phyloP scores from a whole-genome alignment of 1,140 invertebrate genomes.

The Dendroctonus ponderosae region DNA sequence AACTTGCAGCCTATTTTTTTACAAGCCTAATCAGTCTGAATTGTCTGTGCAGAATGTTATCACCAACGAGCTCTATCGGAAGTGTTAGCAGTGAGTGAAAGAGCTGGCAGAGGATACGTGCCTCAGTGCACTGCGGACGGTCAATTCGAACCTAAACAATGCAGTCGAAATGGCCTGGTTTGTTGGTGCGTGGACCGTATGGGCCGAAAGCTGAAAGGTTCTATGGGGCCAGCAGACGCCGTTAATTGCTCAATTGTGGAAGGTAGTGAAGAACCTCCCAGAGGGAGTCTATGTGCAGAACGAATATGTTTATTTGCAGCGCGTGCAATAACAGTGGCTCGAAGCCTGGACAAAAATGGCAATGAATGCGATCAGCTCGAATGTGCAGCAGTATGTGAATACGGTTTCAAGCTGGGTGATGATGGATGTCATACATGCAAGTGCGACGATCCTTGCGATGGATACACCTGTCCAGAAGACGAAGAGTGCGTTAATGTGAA shows the following conservation, averaged over 20 bases:
- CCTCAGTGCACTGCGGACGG: slow-evolving; percentile 75
- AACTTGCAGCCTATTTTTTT: background rate
- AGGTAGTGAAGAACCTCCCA: slow-evolving; percentile 33
- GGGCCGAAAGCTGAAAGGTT: slow-evolving; percentile 72
- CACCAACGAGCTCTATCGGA: slow-evolving; percentile 76
- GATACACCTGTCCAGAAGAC: slow-evolving; percentile 68
- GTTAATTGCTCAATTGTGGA: slow-evolving; percentile 61
- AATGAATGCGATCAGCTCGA: slow-evolving; percentile 58
- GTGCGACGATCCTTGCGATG: slow-evolving; percentile 80
- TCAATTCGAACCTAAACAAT: slow-evolving; percentile 69
- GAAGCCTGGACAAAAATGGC: slow-evolving; percentile 51
- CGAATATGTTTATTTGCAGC: background rate
- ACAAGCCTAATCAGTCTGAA: background rate
- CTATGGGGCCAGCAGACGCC: slow-evolving; percentile 71
- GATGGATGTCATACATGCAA: slow-evolving; percentile 80
- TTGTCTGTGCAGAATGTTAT: slow-evolving; percentile 57
- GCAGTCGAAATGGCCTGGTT: slow-evolving; percentile 77
- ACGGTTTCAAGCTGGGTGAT: slow-evolving; percentile 76
- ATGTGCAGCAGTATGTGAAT: slow-evolving; percentile 79
- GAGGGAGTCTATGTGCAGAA: background rate
- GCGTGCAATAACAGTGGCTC: slow-evolving; percentile 42
- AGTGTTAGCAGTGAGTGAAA: slow-evolving; percentile 71
- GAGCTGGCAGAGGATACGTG: slow-evolving; percentile 76
- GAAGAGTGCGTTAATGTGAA: slow-evolving; percentile 71
- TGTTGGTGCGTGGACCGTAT: slow-evolving; percentile 82